These are phyloP conservation scores for Bovichtus diacanthus DNA, from an alignment of 2,797 vertebrate genomes.

Conservation along the genomic window DNA sequence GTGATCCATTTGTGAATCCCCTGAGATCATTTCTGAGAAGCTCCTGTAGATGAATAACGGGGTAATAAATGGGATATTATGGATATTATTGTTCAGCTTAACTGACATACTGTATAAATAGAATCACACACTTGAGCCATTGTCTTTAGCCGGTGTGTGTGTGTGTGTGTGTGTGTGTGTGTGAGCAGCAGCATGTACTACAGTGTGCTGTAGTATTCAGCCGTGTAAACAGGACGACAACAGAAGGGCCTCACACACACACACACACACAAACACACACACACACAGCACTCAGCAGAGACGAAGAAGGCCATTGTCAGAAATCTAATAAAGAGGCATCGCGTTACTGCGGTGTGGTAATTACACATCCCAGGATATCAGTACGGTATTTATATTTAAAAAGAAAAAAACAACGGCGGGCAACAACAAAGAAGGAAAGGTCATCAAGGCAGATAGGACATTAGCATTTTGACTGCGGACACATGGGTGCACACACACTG, in stretches of 20 bases:
- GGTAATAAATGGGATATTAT: constrained; percentile 53
- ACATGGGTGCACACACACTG: not conserved
- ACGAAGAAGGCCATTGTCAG: constrained; percentile 74
- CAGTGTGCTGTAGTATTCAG: constrained; percentile 51
- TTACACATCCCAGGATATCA: constrained; percentile 82
- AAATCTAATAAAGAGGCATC: constrained; percentile 83
- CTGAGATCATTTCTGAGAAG: constrained; percentile 50
- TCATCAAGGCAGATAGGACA: constrained; percentile 73
- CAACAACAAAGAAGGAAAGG: constrained; percentile 82
- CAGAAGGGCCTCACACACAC: constrained; percentile 29
- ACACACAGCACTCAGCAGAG: constrained; percentile 33
- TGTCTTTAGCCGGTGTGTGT: constrained; percentile 35
- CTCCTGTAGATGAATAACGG: constrained; percentile 52
- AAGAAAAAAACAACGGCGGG: constrained; percentile 76
- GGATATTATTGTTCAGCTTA: constrained; percentile 47
- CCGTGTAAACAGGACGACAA: constrained; percentile 62
- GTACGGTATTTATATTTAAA: constrained; percentile 79
- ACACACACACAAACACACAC: constrained; percentile 16
- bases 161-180: too few relatives aligned
- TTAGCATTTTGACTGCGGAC: constrained; percentile 75
- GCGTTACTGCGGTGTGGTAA: constrained; percentile 77
- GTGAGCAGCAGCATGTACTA: constrained; percentile 21
- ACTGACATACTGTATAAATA: constrained; percentile 53
- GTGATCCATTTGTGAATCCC: constrained; percentile 66
- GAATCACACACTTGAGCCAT: constrained; percentile 21